phyloP scores from a whole-genome alignment of 2,113 vertebrate genomes.

The Pedionomus torquatus region DNA sequence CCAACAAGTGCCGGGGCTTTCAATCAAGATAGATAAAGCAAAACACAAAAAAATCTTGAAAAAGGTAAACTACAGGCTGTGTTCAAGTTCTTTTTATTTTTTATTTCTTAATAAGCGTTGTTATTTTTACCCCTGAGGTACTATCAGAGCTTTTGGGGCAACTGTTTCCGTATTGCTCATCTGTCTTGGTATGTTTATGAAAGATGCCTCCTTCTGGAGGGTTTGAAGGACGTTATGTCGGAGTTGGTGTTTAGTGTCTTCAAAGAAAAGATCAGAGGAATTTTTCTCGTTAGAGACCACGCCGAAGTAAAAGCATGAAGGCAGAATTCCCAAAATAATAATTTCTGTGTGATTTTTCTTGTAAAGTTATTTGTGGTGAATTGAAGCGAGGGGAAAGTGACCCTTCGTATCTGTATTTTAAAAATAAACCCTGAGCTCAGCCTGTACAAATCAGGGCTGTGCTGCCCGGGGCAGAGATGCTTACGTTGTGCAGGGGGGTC shows the following conservation, averaged over 20 bases:
- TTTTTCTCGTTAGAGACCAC: neutral
- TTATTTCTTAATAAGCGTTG: neutral
- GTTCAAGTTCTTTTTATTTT: neutral
- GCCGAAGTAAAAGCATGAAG: neutral
- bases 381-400: neutral
- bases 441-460: neutral
- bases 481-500: neutral
- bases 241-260: neutral
- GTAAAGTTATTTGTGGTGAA: neutral
- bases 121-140: neutral
- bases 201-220: neutral
- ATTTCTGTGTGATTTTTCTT: neutral
- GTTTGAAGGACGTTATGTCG: neutral
- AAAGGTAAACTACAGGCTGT: neutral
- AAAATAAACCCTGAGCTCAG: constrained; percentile 50
- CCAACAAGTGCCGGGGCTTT: neutral
- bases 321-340: neutral
- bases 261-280: neutral
- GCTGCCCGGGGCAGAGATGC: neutral
- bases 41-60: neutral
- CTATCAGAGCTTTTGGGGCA: neutral
- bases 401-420: neutral
- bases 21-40: neutral
- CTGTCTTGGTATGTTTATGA: neutral
- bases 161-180: neutral